Percentiles rank a stretch among this genome's conserved stretches.
Evolutionary conservation across 2,888 invertebrate genomes (phyloP).

Genomic region (Xylota sylvarum): DNA sequence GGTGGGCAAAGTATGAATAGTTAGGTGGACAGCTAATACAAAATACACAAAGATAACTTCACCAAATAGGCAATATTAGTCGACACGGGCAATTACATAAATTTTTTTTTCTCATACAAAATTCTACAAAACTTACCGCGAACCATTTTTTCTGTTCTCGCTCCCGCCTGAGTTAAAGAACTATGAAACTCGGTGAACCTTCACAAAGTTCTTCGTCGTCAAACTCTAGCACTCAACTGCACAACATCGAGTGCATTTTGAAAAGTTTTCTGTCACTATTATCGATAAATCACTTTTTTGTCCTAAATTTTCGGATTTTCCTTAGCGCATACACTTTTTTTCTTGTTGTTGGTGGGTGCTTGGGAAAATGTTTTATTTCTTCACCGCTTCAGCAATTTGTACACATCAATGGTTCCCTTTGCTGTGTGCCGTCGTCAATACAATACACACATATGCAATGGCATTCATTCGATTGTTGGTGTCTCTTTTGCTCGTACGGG

Average conservation of each 20-base stretch:
- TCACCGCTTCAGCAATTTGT: slow-evolving; percentile 66
- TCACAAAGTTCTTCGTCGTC: not conserved
- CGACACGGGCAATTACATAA: slow-evolving; percentile 63
- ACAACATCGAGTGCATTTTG: slow-evolving; percentile 40
- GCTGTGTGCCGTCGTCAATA: slow-evolving; percentile 42
- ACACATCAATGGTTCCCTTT: slow-evolving; percentile 66
- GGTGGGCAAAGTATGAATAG: slow-evolving; percentile 12
- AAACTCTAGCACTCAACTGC: slow-evolving; percentile 49
- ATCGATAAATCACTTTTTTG: slow-evolving; percentile 8
- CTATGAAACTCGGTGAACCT: slow-evolving; percentile 10
- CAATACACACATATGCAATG: slow-evolving; percentile 41
- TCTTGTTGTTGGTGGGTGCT: slow-evolving; percentile 17
- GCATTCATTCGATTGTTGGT: slow-evolving; percentile 30
- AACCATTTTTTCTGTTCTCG: slow-evolving; percentile 59
- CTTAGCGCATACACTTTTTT: slow-evolving; percentile 26
- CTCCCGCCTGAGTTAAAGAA: slow-evolving; percentile 12
- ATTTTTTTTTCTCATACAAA: not conserved
- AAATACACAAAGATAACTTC: not conserved
- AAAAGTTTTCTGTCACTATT: slow-evolving; percentile 35
- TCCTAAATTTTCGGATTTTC: slow-evolving; percentile 7
- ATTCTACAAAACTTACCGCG: slow-evolving; percentile 63
- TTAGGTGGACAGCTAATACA: not conserved
- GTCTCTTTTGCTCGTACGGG: slow-evolving; percentile 18
- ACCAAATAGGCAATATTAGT: not conserved
- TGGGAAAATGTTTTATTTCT: slow-evolving; percentile 61